These are phyloP conservation scores for Sebastes matsubarae DNA, from an alignment of 2,797 vertebrate species.

Conservation along the genomic window DNA sequence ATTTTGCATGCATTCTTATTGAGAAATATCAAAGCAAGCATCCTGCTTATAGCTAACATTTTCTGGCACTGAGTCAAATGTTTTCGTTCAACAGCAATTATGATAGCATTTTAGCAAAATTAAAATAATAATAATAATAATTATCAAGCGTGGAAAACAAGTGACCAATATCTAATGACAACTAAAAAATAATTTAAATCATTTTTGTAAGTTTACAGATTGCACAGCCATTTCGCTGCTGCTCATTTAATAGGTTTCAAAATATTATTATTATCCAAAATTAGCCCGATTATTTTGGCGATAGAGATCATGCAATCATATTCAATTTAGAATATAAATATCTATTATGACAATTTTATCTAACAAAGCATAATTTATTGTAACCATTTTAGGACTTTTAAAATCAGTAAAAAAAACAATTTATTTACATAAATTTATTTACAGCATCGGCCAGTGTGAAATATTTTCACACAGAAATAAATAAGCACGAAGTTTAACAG, in stretches of 20 bases:
- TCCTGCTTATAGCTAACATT: not conserved
- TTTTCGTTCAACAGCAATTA: not conserved
- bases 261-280: not conserved
- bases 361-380: not conserved
- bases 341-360: not conserved
- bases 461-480: not conserved
- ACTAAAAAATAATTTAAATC: not conserved
- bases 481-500: not conserved
- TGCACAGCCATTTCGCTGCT: not conserved
- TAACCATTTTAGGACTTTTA: not conserved
- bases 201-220: not conserved
- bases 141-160: not conserved
- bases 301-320: not conserved
- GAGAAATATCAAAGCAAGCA: not conserved
- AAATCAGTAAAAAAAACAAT: not conserved
- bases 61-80: not conserved
- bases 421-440: not conserved
- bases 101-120: not conserved
- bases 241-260: not conserved
- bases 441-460: not conserved
- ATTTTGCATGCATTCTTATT: not conserved
- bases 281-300: not conserved
- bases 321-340: not conserved
- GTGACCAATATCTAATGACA: not conserved
- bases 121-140: not conserved